Percentiles rank a stretch among this genome's conserved stretches.
These are phyloP conservation scores for Scartelaos histophorus DNA, from an alignment of 2,113 vertebrate genomes.

Conservation along the genomic window DNA sequence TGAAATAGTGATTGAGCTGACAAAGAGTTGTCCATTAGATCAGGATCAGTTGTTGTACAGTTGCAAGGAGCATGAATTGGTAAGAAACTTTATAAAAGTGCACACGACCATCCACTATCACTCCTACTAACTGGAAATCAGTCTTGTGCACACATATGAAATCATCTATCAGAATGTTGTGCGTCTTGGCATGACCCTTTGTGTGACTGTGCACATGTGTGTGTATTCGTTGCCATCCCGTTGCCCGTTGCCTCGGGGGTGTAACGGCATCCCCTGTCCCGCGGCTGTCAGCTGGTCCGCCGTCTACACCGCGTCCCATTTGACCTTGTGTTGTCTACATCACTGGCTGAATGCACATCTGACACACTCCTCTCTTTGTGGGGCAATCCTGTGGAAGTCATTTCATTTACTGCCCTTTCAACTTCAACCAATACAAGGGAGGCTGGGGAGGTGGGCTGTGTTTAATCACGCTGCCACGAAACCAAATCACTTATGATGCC, in stretches of 20 bases:
- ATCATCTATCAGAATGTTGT: background rate
- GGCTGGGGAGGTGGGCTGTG: slow-evolving; percentile 38
- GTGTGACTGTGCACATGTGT: slow-evolving; percentile 13
- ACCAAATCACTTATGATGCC: slow-evolving; percentile 63
- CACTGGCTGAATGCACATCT: slow-evolving; percentile 74
- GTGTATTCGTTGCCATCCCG: slow-evolving; percentile 25
- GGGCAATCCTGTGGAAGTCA: slow-evolving; percentile 77
- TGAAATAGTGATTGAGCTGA: too few relatives aligned
- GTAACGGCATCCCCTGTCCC: slow-evolving; percentile 60
- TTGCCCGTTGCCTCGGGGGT: slow-evolving; percentile 55
- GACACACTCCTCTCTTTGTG: slow-evolving; percentile 73
- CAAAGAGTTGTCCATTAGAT: too few relatives aligned
- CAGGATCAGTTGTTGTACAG: too few relatives aligned
- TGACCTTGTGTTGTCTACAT: slow-evolving; percentile 67
- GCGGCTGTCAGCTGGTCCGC: slow-evolving; percentile 62
- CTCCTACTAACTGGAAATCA: background rate
- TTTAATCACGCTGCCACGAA: slow-evolving; percentile 69
- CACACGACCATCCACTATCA: background rate
- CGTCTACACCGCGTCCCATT: slow-evolving; percentile 67
- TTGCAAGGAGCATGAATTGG: too few relatives aligned
- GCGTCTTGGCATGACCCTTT: background rate
- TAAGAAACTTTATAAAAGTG: too few relatives aligned
- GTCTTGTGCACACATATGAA: background rate
- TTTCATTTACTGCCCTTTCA: slow-evolving; percentile 76
- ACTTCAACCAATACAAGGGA: slow-evolving; percentile 60